Evolutionary conservation across 2,888 invertebrate genomes (phyloP), one percentile per base, ranked within the genome.

Genomic region (Conistra vaccinii): DNA sequence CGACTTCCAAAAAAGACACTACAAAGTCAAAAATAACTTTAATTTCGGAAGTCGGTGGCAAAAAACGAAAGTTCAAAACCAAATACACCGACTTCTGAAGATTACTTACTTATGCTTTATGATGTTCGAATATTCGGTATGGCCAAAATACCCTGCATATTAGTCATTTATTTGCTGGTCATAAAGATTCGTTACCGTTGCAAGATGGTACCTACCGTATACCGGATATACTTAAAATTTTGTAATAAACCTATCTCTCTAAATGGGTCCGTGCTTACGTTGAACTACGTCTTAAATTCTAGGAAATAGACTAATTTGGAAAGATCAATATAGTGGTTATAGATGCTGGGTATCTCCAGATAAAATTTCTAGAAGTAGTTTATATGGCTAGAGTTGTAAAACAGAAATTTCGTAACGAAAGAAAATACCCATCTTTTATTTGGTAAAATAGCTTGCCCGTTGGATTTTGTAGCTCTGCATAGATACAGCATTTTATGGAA

Each of bases 221-320:
- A 12, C 32, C 53, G 76, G 76, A 76, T 53, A 53, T 67, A n/a
- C 10, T 26, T n/a, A 10, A 26, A 45, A 76, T 61, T 35, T 29
- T 20, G 26, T 48, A 3, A 35, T 17, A 53, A 23, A 35, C 14
- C 1, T 45, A 39, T 29, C 17, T n/a, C n/a, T 68, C 26, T 45
- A 29, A 45, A n/a, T 23, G 1, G 9, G 3, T 42, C 6, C 23
- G 20, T 12, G 61, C 14, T n/a, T 72, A 72, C 17, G 14, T 53
- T 2, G 32, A 42, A 17, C 2, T 26, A 35, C 1, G n/a, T 14
- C 7, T 42, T 4, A n/a, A 55, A 29, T 57, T 39, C 45, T n/a
- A 45, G 10, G 76, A 65, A 75, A n/a, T n/a, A 45, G 3, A n/a
- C n/a, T 14, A 20, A 29, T 39, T 65, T 74, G 23, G n/a, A 51